phyloP scores from a whole-genome alignment of 2,888 invertebrate genomes.

The Ectropis crepuscularia region DNA sequence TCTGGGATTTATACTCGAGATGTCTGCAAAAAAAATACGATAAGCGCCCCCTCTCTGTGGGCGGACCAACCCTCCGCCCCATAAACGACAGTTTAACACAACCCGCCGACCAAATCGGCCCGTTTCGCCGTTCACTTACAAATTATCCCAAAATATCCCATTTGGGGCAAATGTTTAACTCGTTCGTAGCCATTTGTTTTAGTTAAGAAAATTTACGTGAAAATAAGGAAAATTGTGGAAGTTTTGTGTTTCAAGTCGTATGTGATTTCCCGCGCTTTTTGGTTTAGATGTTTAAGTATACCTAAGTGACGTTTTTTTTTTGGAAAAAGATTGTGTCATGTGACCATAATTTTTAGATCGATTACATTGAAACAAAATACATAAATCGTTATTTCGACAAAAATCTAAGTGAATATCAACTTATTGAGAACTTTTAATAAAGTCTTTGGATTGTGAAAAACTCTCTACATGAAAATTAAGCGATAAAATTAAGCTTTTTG shows the following conservation, averaged over 20 bases:
- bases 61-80: conserved; percentile 48
- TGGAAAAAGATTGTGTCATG: too few species aligned
- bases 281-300: too few species aligned
- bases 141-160: conserved; percentile 40
- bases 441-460: too few species aligned
- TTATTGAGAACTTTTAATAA: too few species aligned
- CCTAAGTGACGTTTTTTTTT: too few species aligned
- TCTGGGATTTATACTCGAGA: conserved; percentile 4
- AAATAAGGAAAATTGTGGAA: not conserved
- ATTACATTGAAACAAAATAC: too few species aligned
- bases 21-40: conserved; percentile 19
- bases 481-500: too few species aligned
- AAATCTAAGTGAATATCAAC: too few species aligned
- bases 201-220: not conserved
- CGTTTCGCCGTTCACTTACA: conserved; percentile 51
- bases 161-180: conserved; percentile 44
- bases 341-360: too few species aligned
- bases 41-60: conserved; percentile 40
- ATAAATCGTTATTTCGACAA: too few species aligned
- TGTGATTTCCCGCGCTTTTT: too few species aligned
- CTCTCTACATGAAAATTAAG: too few species aligned
- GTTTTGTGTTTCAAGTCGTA: not conserved
- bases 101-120: conserved; percentile 65
- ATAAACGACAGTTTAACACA: conserved; percentile 67
- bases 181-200: conserved; percentile 43